Evolutionary conservation across 2,888 invertebrate species (phyloP).

Genomic region (Caenorhabditis panamensis): DNA sequence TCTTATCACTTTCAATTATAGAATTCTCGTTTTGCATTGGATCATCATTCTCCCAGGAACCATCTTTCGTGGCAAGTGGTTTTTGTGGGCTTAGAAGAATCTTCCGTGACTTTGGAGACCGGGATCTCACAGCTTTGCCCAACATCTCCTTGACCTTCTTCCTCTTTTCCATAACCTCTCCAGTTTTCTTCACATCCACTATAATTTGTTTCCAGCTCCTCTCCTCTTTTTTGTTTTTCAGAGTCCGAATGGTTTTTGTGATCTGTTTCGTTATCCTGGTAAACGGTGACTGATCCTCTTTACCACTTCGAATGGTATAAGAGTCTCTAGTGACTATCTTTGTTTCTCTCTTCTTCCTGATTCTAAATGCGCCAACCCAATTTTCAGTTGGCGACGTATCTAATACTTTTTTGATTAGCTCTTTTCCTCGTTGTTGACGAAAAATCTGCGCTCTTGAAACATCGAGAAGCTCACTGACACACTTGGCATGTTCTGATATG

Average conservation of each 20-base stretch:
- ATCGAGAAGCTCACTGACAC: constrained; percentile 54
- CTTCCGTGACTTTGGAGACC: background rate
- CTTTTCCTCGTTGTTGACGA: constrained; percentile 6
- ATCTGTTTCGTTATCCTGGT: constrained; percentile 55
- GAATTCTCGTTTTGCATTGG: constrained; percentile 8
- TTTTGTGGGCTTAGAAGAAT: constrained; percentile 16
- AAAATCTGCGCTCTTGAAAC: constrained; percentile 7
- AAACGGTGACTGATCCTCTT: constrained; percentile 46
- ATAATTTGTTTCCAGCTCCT: constrained; percentile 58
- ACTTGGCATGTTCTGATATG: constrained; percentile 58
- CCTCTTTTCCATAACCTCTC: constrained; percentile 45
- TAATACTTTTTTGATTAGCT: constrained; percentile 12
- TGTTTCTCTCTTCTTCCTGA: constrained; percentile 46
- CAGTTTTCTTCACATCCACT: constrained; percentile 49
- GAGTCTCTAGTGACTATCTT: constrained; percentile 15
- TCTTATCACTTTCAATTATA: background rate
- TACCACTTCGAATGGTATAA: constrained; percentile 21
- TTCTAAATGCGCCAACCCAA: constrained; percentile 59
- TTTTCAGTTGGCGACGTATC: background rate
- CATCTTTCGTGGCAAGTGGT: constrained; percentile 8
- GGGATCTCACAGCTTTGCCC: constrained; percentile 30
- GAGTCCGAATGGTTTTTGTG: constrained; percentile 50
- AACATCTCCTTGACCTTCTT: constrained; percentile 59
- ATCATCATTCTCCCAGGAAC: constrained; percentile 24
- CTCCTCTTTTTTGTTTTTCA: constrained; percentile 61